Percentiles rank a stretch among this genome's conserved stretches.
Evolutionary conservation across 2,888 invertebrate species (phyloP).

Genomic region (Aphelenchoides bicaudatus): DNA sequence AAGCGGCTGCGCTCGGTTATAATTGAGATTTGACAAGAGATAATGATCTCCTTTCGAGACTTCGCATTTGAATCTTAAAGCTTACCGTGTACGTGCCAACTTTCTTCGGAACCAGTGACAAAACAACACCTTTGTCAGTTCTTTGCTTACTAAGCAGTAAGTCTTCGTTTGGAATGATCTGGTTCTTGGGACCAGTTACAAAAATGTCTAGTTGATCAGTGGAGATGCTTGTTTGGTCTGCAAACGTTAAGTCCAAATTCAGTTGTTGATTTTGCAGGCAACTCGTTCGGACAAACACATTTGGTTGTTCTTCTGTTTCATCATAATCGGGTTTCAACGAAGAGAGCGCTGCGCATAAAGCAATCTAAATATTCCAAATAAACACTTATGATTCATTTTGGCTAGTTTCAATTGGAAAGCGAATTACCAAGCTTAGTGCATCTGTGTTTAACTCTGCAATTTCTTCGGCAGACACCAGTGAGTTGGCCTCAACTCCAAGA

Average conservation of each 20-base stretch:
- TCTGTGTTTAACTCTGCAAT: conserved; percentile 84
- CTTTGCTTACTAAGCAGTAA: conserved; percentile 40
- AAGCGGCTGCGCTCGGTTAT: not conserved
- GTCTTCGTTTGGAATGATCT: conserved; percentile 25
- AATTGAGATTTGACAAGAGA: too few relatives aligned
- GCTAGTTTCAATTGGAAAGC: not conserved
- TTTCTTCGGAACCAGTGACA: conserved; percentile 44
- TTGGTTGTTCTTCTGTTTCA: not conserved
- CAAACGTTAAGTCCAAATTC: conserved; percentile 52
- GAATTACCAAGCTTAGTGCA: conserved; percentile 65
- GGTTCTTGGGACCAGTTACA: conserved; percentile 38
- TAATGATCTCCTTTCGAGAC: too few relatives aligned
- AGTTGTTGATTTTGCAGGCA: conserved; percentile 39
- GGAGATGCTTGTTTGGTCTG: conserved; percentile 42
- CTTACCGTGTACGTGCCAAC: conserved; percentile 47
- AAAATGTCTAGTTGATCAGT: conserved; percentile 48
- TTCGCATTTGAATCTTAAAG: not conserved
- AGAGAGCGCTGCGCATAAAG: conserved; percentile 80
- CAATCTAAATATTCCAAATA: conserved; percentile 73
- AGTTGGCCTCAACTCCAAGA: conserved; percentile 75
- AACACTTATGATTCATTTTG: not conserved
- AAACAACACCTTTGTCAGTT: conserved; percentile 54
- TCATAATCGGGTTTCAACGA: conserved; percentile 28
- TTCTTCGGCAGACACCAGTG: conserved; percentile 83
- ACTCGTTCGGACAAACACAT: conserved; percentile 16